phyloP scores from a whole-genome alignment of 2,797 vertebrate species.

The Thunnus albacares region DNA sequence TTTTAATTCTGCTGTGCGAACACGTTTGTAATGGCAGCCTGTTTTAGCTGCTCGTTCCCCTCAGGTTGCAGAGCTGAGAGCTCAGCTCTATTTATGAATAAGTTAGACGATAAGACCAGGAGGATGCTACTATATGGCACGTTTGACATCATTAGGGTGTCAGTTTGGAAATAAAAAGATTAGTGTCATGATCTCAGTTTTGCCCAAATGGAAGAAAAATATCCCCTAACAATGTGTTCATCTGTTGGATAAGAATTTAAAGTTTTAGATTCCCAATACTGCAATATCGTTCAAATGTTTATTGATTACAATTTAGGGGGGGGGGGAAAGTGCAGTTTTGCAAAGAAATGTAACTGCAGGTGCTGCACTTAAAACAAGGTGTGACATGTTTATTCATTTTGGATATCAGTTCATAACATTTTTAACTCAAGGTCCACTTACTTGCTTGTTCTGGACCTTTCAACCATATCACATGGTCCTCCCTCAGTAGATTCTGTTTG shows the following conservation, averaged over 20 bases:
- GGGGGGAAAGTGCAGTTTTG: neutral
- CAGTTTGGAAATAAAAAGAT: conserved; percentile 36
- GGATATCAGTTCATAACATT: neutral
- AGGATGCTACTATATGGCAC: conserved; percentile 44
- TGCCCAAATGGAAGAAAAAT: conserved; percentile 36
- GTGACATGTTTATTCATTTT: neutral
- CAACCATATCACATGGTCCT: no score
- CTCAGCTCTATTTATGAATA: conserved; percentile 37
- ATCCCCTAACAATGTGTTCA: neutral
- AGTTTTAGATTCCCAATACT: neutral
- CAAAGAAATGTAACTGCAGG: neutral
- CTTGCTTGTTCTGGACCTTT: neutral
- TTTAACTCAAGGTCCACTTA: neutral
- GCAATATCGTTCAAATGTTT: no score
- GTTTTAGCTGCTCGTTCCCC: conserved; percentile 7
- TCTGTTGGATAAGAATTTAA: neutral
- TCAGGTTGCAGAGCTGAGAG: conserved; percentile 27
- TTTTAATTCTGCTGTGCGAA: conserved; percentile 63
- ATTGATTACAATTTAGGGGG: no score
- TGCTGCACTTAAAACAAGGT: neutral
- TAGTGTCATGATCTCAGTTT: conserved; percentile 40
- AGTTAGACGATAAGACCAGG: conserved; percentile 40
- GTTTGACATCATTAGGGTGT: conserved; percentile 49
- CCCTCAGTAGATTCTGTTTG: no score
- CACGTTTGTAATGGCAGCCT: conserved; percentile 41